Percentiles rank a stretch among this genome's conserved stretches.
phyloP scores from a whole-genome alignment of 2,888 invertebrate species.

The Neelides folsomi region DNA sequence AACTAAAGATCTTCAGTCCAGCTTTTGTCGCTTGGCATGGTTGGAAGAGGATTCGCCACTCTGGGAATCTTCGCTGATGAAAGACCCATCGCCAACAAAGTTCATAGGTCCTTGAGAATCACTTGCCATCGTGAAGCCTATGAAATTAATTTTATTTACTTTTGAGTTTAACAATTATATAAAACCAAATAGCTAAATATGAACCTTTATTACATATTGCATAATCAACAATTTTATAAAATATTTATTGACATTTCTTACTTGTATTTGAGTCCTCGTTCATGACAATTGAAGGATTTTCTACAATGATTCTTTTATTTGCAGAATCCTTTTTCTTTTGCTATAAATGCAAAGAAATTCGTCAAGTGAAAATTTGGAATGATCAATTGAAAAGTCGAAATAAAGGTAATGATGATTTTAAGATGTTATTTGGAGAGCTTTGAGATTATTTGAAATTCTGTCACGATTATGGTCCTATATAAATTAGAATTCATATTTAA shows the following conservation, averaged over 20 bases:
- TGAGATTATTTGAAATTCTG: too few species aligned
- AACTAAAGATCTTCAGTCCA: too few species aligned
- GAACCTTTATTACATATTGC: background rate
- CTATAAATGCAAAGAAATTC: constrained; percentile 33
- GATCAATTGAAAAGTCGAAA: constrained; percentile 1
- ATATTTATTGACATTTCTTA: too few species aligned
- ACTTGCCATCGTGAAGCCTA: constrained; percentile 79
- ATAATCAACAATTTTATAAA: too few species aligned
- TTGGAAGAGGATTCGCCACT: constrained; percentile 23
- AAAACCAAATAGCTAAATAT: background rate
- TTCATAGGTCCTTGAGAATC: constrained; percentile 69
- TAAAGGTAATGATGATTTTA: too few species aligned
- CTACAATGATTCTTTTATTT: constrained; percentile 15
- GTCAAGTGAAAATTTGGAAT: background rate
- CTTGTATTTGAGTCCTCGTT: constrained; percentile 79
- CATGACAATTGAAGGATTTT: constrained; percentile 50
- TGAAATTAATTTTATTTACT: constrained; percentile 19
- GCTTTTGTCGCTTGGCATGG: too few species aligned
- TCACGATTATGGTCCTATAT: too few species aligned
- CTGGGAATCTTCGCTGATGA: constrained; percentile 27
- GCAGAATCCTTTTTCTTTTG: constrained; percentile 52
- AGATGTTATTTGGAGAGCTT: too few species aligned
- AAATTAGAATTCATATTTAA: background rate
- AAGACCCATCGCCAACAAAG: constrained; percentile 16
- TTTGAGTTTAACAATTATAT: background rate